Evolutionary conservation across 2,888 invertebrate genomes (phyloP).

Genomic region (Balanococcus diminutus): DNA sequence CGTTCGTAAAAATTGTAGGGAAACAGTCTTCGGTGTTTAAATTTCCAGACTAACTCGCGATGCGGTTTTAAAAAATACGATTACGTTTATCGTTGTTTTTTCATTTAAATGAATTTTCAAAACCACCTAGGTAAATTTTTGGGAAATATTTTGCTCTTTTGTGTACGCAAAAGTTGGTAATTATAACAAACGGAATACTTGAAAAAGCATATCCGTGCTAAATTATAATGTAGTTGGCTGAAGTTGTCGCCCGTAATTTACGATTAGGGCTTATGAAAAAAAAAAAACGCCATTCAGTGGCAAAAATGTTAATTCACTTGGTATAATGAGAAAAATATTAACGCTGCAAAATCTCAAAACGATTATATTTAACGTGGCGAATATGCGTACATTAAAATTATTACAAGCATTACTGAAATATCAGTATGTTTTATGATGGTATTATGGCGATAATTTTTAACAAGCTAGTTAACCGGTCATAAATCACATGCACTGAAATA

Average conservation of each 20-base stretch:
- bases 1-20: too few relatives aligned
- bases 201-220: background rate
- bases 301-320: constrained; percentile 26
- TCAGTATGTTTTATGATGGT: background rate
- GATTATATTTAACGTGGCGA: constrained; percentile 3
- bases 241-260: constrained; percentile 7
- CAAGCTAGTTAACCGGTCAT: constrained; percentile 13
- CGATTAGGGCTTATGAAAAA: background rate
- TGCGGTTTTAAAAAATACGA: too few relatives aligned
- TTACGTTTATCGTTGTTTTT: background rate
- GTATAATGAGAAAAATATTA: constrained; percentile 25
- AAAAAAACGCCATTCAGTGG: background rate
- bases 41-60: too few relatives aligned
- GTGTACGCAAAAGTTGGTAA: background rate
- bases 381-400: constrained; percentile 5
- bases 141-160: too few relatives aligned
- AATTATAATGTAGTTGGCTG: constrained; percentile 1
- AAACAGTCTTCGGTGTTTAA: too few relatives aligned
- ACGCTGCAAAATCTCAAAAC: constrained; percentile 9
- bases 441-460: background rate
- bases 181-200: background rate
- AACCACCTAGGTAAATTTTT: background rate
- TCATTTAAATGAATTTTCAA: background rate
- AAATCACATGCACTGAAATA: background rate
- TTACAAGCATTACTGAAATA: constrained; percentile 22